These are phyloP conservation scores for Apostichopus californicus DNA, from an alignment of 35 echinoderm and acorn worm genomes.

Conservation along the genomic window DNA sequence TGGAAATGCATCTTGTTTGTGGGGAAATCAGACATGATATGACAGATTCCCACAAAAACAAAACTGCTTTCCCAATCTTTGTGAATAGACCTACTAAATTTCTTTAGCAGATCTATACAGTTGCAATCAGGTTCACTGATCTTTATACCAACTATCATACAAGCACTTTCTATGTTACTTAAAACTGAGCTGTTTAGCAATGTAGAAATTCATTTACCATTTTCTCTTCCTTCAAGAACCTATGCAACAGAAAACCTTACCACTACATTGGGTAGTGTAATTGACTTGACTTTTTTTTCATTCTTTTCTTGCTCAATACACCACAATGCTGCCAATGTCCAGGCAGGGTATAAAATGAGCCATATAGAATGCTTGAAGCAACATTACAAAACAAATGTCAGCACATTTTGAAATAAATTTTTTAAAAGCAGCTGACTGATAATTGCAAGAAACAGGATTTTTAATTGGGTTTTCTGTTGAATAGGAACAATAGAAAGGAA, in stretches of 20 bases:
- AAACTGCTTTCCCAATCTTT: too few relatives aligned
- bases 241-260: background rate
- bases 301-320: too few relatives aligned
- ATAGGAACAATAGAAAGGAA: background rate
- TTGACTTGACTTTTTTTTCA: too few relatives aligned
- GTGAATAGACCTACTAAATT: too few relatives aligned
- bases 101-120: too few relatives aligned
- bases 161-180: slow-evolving; percentile 14
- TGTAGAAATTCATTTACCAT: background rate
- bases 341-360: too few relatives aligned
- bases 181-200: slow-evolving; percentile 26
- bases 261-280: too few relatives aligned
- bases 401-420: background rate
- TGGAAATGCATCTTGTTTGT: too few relatives aligned
- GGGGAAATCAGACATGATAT: too few relatives aligned
- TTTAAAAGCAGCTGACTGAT: background rate
- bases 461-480: slow-evolving; percentile 2
- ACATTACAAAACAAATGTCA: background rate
- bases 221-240: background rate
- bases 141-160: background rate
- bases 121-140: too few relatives aligned
- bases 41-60: too few relatives aligned
- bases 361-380: background rate
- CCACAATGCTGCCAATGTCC: too few relatives aligned
- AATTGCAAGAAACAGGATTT: background rate